phyloP scores from a whole-genome alignment of 2,888 invertebrate genomes.

The Mycalesis mineus region DNA sequence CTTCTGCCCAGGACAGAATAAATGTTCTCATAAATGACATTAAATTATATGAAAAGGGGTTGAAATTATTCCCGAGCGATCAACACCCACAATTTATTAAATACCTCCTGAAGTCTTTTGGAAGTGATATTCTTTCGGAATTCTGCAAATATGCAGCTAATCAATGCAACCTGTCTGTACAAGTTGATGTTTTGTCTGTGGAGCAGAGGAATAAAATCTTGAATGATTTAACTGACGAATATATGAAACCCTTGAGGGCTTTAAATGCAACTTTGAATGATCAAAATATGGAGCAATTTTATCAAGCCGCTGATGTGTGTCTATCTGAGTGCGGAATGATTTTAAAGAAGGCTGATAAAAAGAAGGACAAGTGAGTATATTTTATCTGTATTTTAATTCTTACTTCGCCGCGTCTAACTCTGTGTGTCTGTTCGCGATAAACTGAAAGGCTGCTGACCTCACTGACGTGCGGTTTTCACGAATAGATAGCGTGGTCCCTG shows the following conservation, averaged over 20 bases:
- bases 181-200: slow-evolving; percentile 78
- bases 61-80: slow-evolving; percentile 80
- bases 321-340: slow-evolving; percentile 86
- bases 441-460: too few species aligned
- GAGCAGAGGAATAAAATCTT: slow-evolving; percentile 85
- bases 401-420: too few species aligned
- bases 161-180: slow-evolving; percentile 82
- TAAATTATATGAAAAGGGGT: slow-evolving; percentile 88
- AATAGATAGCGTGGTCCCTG: too few species aligned
- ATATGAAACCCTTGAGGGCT: slow-evolving; percentile 80
- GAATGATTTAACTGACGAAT: slow-evolving; percentile 82
- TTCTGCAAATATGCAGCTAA: slow-evolving; percentile 87
- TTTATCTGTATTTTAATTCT: too few species aligned
- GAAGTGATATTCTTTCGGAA: slow-evolving; percentile 88
- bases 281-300: slow-evolving; percentile 87
- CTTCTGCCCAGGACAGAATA: slow-evolving; percentile 89
- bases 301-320: slow-evolving; percentile 84
- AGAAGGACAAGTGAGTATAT: slow-evolving; percentile 82
- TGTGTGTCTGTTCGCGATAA: too few species aligned
- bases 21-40: slow-evolving; percentile 86
- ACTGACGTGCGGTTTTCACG: too few species aligned
- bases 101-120: slow-evolving; percentile 90
- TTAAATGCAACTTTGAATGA: slow-evolving; percentile 84
- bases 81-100: slow-evolving; percentile 85
- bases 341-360: slow-evolving; percentile 92